Evolutionary conservation across 2,888 invertebrate species (phyloP).

Genomic region (Callyntrura guangdongensis): DNA sequence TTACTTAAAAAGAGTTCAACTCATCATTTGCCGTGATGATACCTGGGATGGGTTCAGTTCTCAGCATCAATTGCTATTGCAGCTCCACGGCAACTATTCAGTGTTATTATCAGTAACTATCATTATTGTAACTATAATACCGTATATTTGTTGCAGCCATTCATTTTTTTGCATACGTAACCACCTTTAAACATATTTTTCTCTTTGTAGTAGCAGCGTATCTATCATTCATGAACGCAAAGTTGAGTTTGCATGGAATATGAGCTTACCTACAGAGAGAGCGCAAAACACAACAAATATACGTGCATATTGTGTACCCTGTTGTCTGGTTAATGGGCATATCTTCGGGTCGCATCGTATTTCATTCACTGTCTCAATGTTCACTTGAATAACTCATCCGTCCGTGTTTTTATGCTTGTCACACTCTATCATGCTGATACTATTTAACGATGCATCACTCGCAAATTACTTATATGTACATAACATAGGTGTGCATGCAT

Average conservation of each 20-base stretch:
- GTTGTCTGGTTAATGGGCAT: constrained; percentile 19
- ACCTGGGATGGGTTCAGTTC: constrained; percentile 5
- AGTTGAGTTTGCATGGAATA: constrained; percentile 30
- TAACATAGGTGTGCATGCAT: not conserved
- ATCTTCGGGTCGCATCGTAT: constrained; percentile 47
- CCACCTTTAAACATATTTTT: constrained; percentile 13
- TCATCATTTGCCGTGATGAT: constrained; percentile 12
- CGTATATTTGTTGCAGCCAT: constrained; percentile 33
- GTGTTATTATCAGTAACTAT: constrained; percentile 1
- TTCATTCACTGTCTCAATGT: constrained; percentile 35
- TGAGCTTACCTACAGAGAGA: not conserved
- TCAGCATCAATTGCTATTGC: constrained; percentile 5
- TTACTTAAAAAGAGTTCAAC: constrained; percentile 32
- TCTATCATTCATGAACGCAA: constrained; percentile 34
- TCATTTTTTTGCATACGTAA: constrained; percentile 25
- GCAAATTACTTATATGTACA: constrained; percentile 25
- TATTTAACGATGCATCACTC: constrained; percentile 46
- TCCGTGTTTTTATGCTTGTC: constrained; percentile 53
- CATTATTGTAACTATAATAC: constrained; percentile 13
- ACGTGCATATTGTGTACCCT: not conserved
- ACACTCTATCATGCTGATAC: constrained; percentile 57
- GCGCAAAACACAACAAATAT: not conserved
- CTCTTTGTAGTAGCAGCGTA: not conserved
- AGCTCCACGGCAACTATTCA: not conserved
- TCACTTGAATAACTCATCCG: constrained; percentile 56